Conservation (phyloP, 2,113 vertebrate genomes). For the Sula dactylatra region DNA sequence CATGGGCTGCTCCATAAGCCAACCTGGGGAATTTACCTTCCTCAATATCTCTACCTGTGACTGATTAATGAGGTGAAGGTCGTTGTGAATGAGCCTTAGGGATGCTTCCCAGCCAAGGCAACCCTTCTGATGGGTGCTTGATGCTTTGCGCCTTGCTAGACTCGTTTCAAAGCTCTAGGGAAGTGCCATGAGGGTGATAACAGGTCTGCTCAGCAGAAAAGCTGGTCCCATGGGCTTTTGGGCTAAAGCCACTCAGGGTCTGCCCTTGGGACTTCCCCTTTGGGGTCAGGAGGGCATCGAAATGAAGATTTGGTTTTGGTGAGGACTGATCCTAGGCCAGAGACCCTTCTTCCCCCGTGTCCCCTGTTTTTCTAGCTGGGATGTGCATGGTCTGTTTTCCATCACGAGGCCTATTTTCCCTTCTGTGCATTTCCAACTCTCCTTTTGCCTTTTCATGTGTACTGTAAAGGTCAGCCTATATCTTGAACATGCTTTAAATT, state of each 20-base stretch:
- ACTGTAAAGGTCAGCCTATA: conserved; percentile 36
- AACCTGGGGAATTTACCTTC: not conserved
- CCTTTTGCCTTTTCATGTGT: conserved; percentile 12
- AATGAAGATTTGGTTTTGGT: not conserved
- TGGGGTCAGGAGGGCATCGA: rapidly evolving
- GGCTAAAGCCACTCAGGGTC: not conserved
- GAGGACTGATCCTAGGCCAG: not conserved
- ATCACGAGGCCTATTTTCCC: not conserved
- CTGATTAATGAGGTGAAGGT: not conserved
- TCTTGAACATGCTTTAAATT: conserved; percentile 22
- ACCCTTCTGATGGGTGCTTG: not conserved
- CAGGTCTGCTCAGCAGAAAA: not conserved
- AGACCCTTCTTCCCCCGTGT: not conserved
- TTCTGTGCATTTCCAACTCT: not conserved
- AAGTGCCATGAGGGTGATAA: not conserved
- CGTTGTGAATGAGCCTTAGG: too few species aligned
- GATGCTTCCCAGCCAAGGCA: not conserved
- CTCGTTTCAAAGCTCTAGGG: not conserved
- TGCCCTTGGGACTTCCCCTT: not conserved
- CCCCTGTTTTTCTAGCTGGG: rapidly evolving
- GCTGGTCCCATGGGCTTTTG: rapidly evolving
- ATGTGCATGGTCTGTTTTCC: not conserved
- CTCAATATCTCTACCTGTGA: not conserved
- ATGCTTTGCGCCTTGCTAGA: not conserved
- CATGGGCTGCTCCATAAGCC: rapidly evolving